Base-by-base conservation (phyloP, 35 echinoderm and acorn worm species). In the Acanthaster planci region DNA sequence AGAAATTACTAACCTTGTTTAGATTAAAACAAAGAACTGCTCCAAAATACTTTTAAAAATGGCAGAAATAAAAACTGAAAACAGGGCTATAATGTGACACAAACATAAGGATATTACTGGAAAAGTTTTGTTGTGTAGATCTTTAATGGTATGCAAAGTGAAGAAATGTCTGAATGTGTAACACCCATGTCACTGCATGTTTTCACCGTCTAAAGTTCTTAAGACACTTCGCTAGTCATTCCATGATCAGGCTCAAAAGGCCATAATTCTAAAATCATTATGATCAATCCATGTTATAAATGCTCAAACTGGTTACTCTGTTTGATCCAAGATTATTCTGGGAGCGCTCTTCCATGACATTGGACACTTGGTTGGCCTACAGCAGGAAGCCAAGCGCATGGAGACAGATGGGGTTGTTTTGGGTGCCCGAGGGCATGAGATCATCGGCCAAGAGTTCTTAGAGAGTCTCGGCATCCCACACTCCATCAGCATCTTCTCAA, bases 321-420 rank as follows among this genome's bases (percentile, higher is more conserved):
- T 51, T 23, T 35, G n/a, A n/a, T n/a, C n/a, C n/a, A n/a, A 93
- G 92, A 58, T 93, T 18, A 56, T 89, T 77, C 38, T 93, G 9
- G 92, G 92, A 34, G 92, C 92, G 9, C 87, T 93, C 8, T 80
- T 93, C 18, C 92, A 93, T 57, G 92, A 93, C 82, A 93, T 93
- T 52, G 92, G 92, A 7, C 92, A 93, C 51, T 77, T 93, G 2
- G 18, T 89, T n/a, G 92, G 92, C 18, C 22, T 75, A 7, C 38
- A 85, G 12, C 86, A 89, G 60, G 80, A 84, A 10, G 17, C 85
- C 10, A 14, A 51, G 16, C 37, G 81, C 19, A 93, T 93, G 92
- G 86, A 85, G 39, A 93, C 92, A 50, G 80, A 58, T 67, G 86
- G 77, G 5, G 18, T 85, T 0, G 27, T 51, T 19, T 82, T 93